Percentiles rank a stretch among this genome's conserved stretches.
phyloP scores from a whole-genome alignment of 2,888 invertebrate genomes.

The Xiphydria camelus region DNA sequence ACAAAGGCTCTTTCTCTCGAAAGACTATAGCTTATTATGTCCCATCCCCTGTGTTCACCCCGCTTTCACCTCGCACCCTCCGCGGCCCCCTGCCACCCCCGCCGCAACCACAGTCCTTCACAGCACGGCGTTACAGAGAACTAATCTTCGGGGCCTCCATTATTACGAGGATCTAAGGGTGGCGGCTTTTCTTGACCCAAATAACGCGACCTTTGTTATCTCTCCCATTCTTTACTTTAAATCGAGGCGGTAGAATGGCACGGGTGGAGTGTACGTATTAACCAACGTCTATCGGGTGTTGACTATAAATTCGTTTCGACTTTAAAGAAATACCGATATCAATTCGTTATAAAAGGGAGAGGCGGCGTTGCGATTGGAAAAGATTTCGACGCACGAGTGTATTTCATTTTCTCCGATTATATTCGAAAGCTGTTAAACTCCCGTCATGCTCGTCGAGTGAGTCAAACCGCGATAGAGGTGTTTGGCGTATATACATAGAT shows the following conservation, averaged over 20 bases:
- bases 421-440: too few relatives aligned
- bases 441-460: too few relatives aligned
- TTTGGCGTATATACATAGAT: too few relatives aligned
- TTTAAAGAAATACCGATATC: too few relatives aligned
- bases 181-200: slow-evolving; percentile 10
- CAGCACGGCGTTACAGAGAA: slow-evolving; percentile 3
- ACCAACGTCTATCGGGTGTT: too few relatives aligned
- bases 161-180: slow-evolving; percentile 13
- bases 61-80: not conserved
- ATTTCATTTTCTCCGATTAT: too few relatives aligned
- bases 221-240: slow-evolving; percentile 16
- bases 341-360: too few relatives aligned
- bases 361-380: too few relatives aligned
- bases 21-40: slow-evolving; percentile 14
- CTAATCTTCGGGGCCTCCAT: slow-evolving; percentile 23
- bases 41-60: not conserved
- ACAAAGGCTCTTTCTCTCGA: not conserved
- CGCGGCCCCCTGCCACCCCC: not conserved
- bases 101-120: not conserved
- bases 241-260: slow-evolving; percentile 12
- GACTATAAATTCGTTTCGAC: too few relatives aligned
- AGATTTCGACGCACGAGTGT: too few relatives aligned
- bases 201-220: slow-evolving; percentile 20
- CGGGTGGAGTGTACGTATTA: not conserved
- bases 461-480: too few relatives aligned